Base-by-base conservation (phyloP, 2,888 invertebrate species). In the Dynastes hyllus region DNA sequence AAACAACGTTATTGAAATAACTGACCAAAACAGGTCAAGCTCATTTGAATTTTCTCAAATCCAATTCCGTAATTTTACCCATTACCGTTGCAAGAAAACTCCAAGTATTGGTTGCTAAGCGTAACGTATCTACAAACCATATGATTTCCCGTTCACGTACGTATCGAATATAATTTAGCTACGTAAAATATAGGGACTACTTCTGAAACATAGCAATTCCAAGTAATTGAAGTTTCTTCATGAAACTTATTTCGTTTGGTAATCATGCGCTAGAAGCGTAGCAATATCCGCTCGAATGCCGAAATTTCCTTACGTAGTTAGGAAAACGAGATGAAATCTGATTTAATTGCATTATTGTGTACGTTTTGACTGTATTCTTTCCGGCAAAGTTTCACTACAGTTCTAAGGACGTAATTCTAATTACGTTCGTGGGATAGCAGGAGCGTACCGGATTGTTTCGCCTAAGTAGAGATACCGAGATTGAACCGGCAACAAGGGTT, bases 331-430 rank as follows among this genome's bases (percentile, higher is more conserved):
- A 75, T 45, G 73, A 75, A 75, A 63, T 75, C 61, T 73, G 58
- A 73, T 45, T 73, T 73, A 61, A 61, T 75, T 75, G 61, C 61
- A 29, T 61, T 75, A 61, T 58, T 75, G 58, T 75, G 61, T 75
- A 75, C 61, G 55, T 61, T 71, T 75, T 75, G 58, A 45, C 73
- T 22, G 63, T 63, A 55, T 75, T 75, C 73, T 50, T 75, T 63
- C 13, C 2, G 13, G 27, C 16, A 22, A 27, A 61, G 63, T 75
- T 75, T 61, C 27, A 22, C 61, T 61, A 61, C 73, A 27, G 40
- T 61, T 27, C 45, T 75, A 75, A 55, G 55, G 37, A 71, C 73
- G 73, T 75, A 75, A 63, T 75, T 75, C 73, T 75, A 75, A 75
- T 75, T 75, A 61, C 45, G 27, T 75, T 75, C 58, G 73, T 63